These are phyloP conservation scores for Actinemys pallida DNA, from an alignment of 2,113 vertebrate genomes.

Conservation along the genomic window DNA sequence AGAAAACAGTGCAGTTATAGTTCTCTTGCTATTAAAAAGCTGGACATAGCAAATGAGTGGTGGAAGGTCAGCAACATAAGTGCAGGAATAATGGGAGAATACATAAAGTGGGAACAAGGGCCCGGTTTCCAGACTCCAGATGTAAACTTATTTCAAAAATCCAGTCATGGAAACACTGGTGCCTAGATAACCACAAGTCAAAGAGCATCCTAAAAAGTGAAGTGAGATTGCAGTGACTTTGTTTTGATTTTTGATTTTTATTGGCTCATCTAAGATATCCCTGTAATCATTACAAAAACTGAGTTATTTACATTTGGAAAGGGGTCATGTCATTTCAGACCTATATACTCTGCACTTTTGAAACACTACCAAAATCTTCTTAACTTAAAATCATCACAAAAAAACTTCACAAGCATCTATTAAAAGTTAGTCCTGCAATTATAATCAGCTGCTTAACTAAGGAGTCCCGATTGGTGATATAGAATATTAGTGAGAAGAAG, in stretches of 20 bases:
- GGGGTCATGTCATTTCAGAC: neutral
- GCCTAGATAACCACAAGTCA: neutral
- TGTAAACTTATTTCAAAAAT: slow-evolving; percentile 30
- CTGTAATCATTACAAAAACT: neutral
- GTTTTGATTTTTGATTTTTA: neutral
- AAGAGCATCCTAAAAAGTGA: neutral
- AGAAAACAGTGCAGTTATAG: slow-evolving; percentile 70
- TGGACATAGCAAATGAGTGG: slow-evolving; percentile 41
- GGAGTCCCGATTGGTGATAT: neutral
- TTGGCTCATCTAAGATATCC: neutral
- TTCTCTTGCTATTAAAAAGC: slow-evolving; percentile 57
- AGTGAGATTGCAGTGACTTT: neutral
- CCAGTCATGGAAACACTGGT: neutral
- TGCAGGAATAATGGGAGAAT: slow-evolving; percentile 44
- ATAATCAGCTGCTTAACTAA: neutral
- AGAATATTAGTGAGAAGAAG: neutral
- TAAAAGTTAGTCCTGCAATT: neutral
- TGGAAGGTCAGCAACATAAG: slow-evolving; percentile 54
- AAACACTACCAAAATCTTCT: neutral
- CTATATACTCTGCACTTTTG: neutral
- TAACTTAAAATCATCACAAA: neutral
- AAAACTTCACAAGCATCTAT: neutral
- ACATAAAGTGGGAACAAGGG: slow-evolving; percentile 16
- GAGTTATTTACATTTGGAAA: slow-evolving; percentile 5
- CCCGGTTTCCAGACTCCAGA: slow-evolving; percentile 37